phyloP scores from a whole-genome alignment of 2,888 invertebrate species.

The Anoplius nigerrimus region DNA sequence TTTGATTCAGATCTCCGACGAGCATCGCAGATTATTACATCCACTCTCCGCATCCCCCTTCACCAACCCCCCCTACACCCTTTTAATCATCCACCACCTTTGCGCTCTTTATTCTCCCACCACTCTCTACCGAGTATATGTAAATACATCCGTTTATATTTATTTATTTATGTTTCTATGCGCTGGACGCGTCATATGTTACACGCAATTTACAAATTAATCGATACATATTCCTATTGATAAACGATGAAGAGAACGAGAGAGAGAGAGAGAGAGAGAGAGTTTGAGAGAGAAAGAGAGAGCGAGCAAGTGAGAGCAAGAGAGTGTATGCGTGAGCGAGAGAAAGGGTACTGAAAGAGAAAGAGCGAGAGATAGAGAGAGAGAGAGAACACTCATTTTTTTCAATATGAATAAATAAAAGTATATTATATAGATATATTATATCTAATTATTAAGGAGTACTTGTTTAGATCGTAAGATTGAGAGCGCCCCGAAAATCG shows the following conservation, averaged over 20 bases:
- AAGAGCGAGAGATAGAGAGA: background rate
- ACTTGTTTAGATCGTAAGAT: conserved; percentile 66
- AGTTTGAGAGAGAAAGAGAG: conserved; percentile 27
- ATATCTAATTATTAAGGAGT: conserved; percentile 62
- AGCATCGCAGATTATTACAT: background rate
- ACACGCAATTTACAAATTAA: conserved; percentile 61
- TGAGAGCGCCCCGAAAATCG: conserved; percentile 60
- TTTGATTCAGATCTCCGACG: conserved; percentile 1
- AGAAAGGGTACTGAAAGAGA: conserved; percentile 27
- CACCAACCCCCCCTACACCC: background rate
- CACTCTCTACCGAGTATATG: conserved; percentile 46
- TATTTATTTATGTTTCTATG: conserved; percentile 72
- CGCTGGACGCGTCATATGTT: conserved; percentile 71
- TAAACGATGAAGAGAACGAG: conserved; percentile 36
- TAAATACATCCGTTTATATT: conserved; percentile 66
- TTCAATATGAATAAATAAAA: conserved; percentile 53
- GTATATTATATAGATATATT: conserved; percentile 45
- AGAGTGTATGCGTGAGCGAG: conserved; percentile 8
- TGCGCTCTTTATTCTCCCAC: conserved; percentile 5
- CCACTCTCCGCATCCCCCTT: background rate
- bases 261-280: conserved; percentile 11
- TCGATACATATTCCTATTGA: conserved; percentile 57
- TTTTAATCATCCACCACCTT: background rate
- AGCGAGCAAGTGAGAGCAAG: conserved; percentile 6
- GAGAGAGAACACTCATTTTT: conserved; percentile 60